Base-by-base conservation (phyloP, 1,140 invertebrate species). In the Saccostrea glomerata region DNA sequence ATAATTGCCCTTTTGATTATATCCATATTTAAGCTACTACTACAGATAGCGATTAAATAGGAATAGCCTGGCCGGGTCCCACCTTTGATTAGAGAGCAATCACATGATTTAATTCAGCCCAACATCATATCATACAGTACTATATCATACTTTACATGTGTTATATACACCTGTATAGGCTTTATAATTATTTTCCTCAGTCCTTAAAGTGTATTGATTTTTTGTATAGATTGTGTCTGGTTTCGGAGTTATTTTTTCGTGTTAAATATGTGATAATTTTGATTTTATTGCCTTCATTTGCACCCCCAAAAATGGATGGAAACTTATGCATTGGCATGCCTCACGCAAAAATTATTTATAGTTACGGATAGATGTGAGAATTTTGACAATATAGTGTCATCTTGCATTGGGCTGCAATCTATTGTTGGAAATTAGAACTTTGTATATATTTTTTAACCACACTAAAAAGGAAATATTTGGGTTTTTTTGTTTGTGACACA, bases 61-160 rank as follows among this genome's bases (percentile, higher is more conserved):
- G 70, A 6, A 77, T 25, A 77, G 70, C 15, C 11, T 7, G 60
- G n/a, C 11, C 4, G 60, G n/a, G 25, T 77, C 70, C 30, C 23
- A 77, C 25, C 15, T 77, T 13, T 77, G 25, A 77, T 77, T 30
- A 77, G 70, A 36, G 12, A 7, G 47, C 47, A 9, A 30, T 77
- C 70, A 77, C 70, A 77, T 77, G 70, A 30, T 77, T 36, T n/a
- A n/a, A n/a, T n/a, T 77, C 25, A 15, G 25, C 70, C 70, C 30
- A 25, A 77, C 25, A 77, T 77, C 70, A 77, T 77, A 77, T 77
- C 70, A 77, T 77, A 77, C 70, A 77, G 70, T 13, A 77, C 15
- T 77, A 36, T 77, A 77, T 77, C 23, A 25, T 30, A 77, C 70
- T 30, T 25, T 77, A 77, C 70, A 77, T 77, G 70, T 30, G 25